Evolutionary conservation across 2,113 vertebrate species (phyloP), one percentile per base, ranked within the genome.

Genomic region (Crotophaga sulcirostris): DNA sequence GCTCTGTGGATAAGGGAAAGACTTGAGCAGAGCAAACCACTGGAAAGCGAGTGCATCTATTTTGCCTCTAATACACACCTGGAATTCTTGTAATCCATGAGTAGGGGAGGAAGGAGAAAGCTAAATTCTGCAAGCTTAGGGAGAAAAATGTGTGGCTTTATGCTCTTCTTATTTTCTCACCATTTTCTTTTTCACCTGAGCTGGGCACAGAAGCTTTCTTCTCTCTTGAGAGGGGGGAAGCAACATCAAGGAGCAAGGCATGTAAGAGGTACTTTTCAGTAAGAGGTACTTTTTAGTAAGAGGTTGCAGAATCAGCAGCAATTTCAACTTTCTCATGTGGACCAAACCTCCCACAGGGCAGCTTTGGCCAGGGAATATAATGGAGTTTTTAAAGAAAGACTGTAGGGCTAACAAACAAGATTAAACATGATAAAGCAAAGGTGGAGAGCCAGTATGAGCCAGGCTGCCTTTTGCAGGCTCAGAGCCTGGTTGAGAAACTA

Each of bases 191-290:
- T 79, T 64, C 58, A 20, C 17, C 17, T 55, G 51, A 42, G 23
- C 4, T 34, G 33, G 84, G 29, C 54, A 52, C 4, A 47, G 49
- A 84, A 55, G 5, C 26, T 38, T 56, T 63, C 17, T 56, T 72
- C 44, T 72, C 13, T 67, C 47, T 25, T 31, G 38, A 23, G 23
- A 36, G 23, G 5, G 5, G 23, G 34, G 13, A 3, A 1, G 25
- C 40, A 94, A 28, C 62, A 92, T 33, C 67, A 81, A 52, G 72
- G 36, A 23, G 12, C 17, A 78, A 72, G 47, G n/a, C 21, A 33
- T 0, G 1, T 33, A 55, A 29, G 24, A 67, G 13, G 19, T 11
- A 20, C 2, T 0, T 59, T 84, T 34, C 29, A 54, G 28, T 23
- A 33, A 89, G 13, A 25, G 12, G 17, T 52, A n/a, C n/a, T n/a